These are phyloP conservation scores for Plecotus auritus DNA, from an alignment of 2,113 vertebrate species.

Conservation along the genomic window DNA sequence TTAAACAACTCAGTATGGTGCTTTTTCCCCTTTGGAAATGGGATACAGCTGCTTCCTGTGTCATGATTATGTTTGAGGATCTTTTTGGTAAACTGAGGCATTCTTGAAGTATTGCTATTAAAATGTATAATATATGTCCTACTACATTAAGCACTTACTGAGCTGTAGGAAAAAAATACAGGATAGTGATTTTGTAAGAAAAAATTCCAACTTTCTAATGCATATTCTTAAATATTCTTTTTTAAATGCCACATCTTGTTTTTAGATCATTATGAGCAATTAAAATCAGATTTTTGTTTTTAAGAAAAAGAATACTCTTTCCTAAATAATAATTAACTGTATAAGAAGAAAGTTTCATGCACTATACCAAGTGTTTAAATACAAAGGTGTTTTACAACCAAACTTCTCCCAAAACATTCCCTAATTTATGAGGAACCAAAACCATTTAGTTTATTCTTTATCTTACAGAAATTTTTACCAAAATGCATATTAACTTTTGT, in stretches of 20 bases:
- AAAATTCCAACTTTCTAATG: conserved; percentile 40
- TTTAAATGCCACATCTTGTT: conserved; percentile 41
- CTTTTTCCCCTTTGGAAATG: conserved; percentile 75
- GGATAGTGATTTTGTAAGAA: conserved; percentile 40
- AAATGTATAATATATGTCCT: conserved; percentile 67
- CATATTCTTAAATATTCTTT: conserved; percentile 66
- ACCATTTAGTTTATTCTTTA: neutral
- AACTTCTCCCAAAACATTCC: neutral
- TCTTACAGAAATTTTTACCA: neutral
- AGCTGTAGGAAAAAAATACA: conserved; percentile 45
- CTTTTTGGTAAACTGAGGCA: conserved; percentile 76
- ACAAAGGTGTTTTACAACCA: conserved; percentile 36
- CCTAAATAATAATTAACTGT: conserved; percentile 25
- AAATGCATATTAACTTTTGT: neutral
- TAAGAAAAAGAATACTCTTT: conserved; percentile 47
- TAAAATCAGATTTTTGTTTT: conserved; percentile 72
- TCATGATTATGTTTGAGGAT: conserved; percentile 73
- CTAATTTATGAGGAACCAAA: conserved; percentile 15
- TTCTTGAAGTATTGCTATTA: conserved; percentile 62
- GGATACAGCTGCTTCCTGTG: conserved; percentile 79
- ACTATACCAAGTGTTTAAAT: conserved; percentile 68
- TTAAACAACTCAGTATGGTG: conserved; percentile 83
- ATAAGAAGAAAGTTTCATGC: conserved; percentile 47
- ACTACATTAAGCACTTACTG: conserved; percentile 36
- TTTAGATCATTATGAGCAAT: conserved; percentile 59